Conservation (phyloP, 2,113 vertebrate genomes). For the Tonatia bakeri region DNA sequence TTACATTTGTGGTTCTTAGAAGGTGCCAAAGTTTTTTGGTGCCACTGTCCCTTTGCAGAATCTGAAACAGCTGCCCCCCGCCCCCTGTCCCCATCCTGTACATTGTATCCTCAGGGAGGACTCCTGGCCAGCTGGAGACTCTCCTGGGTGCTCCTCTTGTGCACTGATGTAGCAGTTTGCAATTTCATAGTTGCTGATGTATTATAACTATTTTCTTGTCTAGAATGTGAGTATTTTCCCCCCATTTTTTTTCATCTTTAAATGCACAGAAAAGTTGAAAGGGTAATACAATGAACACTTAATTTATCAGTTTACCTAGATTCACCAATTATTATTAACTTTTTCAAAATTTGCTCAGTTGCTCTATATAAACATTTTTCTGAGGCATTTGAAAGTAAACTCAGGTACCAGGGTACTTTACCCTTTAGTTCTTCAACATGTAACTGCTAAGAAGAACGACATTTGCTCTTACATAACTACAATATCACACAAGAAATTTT, state of each 20-base stretch:
- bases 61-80: background rate
- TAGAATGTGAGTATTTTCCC: background rate
- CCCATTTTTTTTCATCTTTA: background rate
- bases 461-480: background rate
- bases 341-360: background rate
- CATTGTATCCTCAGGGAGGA: background rate
- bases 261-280: background rate
- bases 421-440: background rate
- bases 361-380: background rate
- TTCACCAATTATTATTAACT: background rate
- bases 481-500: background rate
- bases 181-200: background rate
- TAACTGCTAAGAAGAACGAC: background rate
- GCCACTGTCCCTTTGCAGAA: background rate
- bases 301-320: background rate
- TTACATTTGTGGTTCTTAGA: background rate
- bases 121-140: background rate
- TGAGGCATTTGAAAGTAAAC: background rate
- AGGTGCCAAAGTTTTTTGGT: background rate
- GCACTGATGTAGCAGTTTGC: background rate
- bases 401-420: background rate
- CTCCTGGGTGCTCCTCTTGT: background rate
- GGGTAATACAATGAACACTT: background rate
- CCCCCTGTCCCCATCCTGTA: accelerated
- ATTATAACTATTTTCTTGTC: background rate